Percentiles rank a stretch among this genome's conserved stretches.
phyloP scores from a whole-genome alignment of 2,113 vertebrate genomes.

The Dasyprocta punctata region DNA sequence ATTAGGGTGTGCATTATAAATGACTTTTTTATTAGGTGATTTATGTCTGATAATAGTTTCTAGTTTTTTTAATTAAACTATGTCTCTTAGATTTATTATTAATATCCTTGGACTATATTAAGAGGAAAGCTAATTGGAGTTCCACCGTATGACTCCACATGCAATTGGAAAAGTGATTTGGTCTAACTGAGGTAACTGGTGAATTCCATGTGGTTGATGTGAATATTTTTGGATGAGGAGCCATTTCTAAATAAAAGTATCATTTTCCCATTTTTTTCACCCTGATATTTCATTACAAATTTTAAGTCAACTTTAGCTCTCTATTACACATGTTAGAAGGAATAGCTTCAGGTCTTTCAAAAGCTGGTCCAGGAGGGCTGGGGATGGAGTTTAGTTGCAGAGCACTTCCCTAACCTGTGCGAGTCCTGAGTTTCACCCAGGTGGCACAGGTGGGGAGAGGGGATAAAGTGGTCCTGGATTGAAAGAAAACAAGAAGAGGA shows the following conservation, averaged over 20 bases:
- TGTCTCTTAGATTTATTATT: constrained; percentile 84
- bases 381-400: not conserved
- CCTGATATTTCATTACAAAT: constrained; percentile 8
- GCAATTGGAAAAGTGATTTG: constrained; percentile 57
- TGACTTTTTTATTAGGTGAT: constrained; percentile 82
- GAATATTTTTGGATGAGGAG: not conserved
- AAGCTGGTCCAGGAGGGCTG: not conserved
- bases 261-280: constrained; percentile 58
- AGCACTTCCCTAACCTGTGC: not conserved
- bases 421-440: not conserved
- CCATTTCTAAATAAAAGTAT: constrained; percentile 45
- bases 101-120: constrained; percentile 82
- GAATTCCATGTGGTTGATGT: constrained; percentile 43
- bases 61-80: constrained; percentile 82
- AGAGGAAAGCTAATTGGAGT: constrained; percentile 77
- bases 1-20: constrained; percentile 84
- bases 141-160: constrained; percentile 42
- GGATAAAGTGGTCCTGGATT: not conserved
- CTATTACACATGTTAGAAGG: not conserved
- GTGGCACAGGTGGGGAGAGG: not conserved
- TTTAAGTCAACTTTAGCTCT: constrained; percentile 46
- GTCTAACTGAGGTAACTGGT: constrained; percentile 29
- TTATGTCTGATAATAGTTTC: constrained; percentile 81
- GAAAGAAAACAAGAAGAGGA: not conserved
- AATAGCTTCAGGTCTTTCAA: not conserved